phyloP scores from a whole-genome alignment of 2,888 invertebrate genomes.

The Habrosyne pyritoides region DNA sequence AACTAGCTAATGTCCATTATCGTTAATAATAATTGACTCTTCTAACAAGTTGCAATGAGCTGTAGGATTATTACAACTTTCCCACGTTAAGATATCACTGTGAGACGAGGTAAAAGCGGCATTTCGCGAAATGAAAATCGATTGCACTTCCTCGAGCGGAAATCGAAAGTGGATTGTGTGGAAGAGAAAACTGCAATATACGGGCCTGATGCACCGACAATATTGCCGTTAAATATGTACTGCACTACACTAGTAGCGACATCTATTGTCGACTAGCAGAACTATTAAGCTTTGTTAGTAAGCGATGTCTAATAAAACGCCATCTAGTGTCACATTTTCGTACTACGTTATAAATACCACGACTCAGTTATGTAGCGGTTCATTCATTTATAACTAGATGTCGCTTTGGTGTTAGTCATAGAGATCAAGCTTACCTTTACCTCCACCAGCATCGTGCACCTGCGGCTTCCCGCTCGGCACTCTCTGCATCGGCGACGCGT shows the following conservation, averaged over 20 bases:
- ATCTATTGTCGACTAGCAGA: slow-evolving; percentile 10
- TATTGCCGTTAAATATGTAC: not conserved
- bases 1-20: not conserved
- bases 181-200: slow-evolving; percentile 68
- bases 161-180: slow-evolving; percentile 77
- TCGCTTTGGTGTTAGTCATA: slow-evolving; percentile 23
- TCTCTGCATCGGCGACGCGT: slow-evolving; percentile 78
- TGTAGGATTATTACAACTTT: slow-evolving; percentile 46
- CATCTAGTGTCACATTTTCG: slow-evolving; percentile 42
- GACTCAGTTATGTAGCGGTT: slow-evolving; percentile 24
- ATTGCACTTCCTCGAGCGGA: slow-evolving; percentile 77
- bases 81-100: slow-evolving; percentile 37
- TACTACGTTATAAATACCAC: slow-evolving; percentile 15
- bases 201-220: not conserved
- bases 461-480: slow-evolving; percentile 81
- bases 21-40: not conserved
- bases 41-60: not conserved
- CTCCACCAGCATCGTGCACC: slow-evolving; percentile 80
- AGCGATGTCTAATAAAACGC: slow-evolving; percentile 28
- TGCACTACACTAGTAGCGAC: slow-evolving; percentile 13
- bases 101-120: slow-evolving; percentile 69
- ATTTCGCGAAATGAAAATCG: slow-evolving; percentile 75
- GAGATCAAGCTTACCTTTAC: slow-evolving; percentile 75
- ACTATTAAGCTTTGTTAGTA: slow-evolving; percentile 13
- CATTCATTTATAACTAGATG: slow-evolving; percentile 40